These are phyloP conservation scores for Ptilonorhynchus violaceus DNA, from an alignment of 2,113 vertebrate species.

Conservation along the genomic window DNA sequence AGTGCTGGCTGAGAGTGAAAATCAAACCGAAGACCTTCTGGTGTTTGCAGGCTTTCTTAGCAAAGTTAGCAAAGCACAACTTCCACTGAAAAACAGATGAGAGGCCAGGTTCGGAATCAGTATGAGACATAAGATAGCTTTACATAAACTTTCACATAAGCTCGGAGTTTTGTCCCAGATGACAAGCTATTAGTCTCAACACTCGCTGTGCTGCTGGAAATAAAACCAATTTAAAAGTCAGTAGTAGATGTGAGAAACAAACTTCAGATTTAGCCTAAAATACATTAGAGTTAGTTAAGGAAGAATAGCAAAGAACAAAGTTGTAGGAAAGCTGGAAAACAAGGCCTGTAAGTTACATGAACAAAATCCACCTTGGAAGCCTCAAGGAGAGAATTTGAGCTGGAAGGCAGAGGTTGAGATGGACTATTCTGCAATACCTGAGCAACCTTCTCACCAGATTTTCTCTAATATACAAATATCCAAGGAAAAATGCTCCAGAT, in stretches of 20 bases:
- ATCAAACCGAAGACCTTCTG: conserved; percentile 23
- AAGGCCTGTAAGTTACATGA: not conserved
- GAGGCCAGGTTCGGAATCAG: not conserved
- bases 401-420: not conserved
- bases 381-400: not conserved
- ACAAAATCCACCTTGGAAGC: not conserved
- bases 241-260: not conserved
- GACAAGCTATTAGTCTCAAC: not conserved
- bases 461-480: not conserved
- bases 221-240: not conserved
- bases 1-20: not conserved
- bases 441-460: not conserved
- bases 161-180: not conserved
- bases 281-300: not conserved
- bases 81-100: conserved; percentile 4
- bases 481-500: not conserved
- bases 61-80: conserved; percentile 26
- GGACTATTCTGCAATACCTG: not conserved
- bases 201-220: not conserved
- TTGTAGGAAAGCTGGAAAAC: not conserved
- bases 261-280: not conserved
- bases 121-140: not conserved
- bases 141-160: not conserved
- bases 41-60: conserved; percentile 9
- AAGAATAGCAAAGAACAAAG: not conserved